phyloP scores from a whole-genome alignment of 2,113 vertebrate species.

The Semicossyphus pulcher region DNA sequence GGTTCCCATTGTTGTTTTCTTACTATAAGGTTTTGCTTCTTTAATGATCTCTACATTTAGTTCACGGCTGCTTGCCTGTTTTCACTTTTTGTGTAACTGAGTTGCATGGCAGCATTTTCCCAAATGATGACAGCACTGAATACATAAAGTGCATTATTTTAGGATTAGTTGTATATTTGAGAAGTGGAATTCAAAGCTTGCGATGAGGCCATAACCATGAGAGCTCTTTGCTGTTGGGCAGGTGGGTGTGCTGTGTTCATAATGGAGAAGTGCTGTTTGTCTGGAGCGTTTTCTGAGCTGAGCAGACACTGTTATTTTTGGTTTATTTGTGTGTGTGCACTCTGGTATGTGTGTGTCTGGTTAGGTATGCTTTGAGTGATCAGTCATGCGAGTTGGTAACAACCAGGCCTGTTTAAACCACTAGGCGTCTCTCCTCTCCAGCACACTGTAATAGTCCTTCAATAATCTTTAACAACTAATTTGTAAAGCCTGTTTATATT shows the following conservation, averaged over 20 bases:
- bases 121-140: not conserved
- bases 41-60: not conserved
- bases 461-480: too few species aligned
- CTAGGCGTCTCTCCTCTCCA: conserved; percentile 60
- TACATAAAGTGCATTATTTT: not conserved
- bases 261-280: conserved; percentile 5
- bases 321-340: conserved; percentile 16
- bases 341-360: conserved; percentile 31
- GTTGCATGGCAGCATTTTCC: not conserved
- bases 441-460: conserved; percentile 1
- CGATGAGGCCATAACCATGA: not conserved
- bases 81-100: not conserved
- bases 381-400: conserved; percentile 49
- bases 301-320: conserved; percentile 29
- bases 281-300: conserved; percentile 28
- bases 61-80: not conserved
- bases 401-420: conserved; percentile 31
- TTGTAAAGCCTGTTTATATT: not conserved
- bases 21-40: too few species aligned
- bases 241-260: conserved; percentile 9
- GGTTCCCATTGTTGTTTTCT: too few species aligned
- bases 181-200: not conserved
- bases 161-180: not conserved
- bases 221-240: not conserved
- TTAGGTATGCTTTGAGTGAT: conserved; percentile 49